A percentile compares a stretch with the other conserved stretches of the same genome.
phyloP scores from a whole-genome alignment of 1,140 invertebrate genomes.

The Trichogramma pretiosum region DNA sequence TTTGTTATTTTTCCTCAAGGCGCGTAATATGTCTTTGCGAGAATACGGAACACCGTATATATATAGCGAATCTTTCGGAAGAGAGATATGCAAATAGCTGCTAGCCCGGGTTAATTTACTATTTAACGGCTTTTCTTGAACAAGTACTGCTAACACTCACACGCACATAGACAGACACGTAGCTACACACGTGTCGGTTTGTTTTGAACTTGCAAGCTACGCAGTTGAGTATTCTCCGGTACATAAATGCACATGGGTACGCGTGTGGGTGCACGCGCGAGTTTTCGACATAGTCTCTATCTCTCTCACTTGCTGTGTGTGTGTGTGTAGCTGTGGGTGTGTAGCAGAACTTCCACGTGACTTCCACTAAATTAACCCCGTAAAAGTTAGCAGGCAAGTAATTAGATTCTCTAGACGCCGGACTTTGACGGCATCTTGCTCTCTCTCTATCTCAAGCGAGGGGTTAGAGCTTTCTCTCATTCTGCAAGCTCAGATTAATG shows the following conservation, averaged over 20 bases:
- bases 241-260: no score
- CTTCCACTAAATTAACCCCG: constrained; percentile 15
- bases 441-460: constrained; percentile 4
- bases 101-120: constrained; percentile 9
- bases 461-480: constrained; percentile 11
- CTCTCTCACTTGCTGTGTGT: no score
- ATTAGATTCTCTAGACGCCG: constrained; percentile 13
- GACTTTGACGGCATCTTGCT: constrained; percentile 5
- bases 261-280: no score
- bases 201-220: constrained; percentile 10
- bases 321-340: no score
- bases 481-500: constrained; percentile 5
- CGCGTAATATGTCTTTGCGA: no score
- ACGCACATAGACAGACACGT: no score
- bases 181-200: no score
- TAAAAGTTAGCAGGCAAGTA: constrained; percentile 17
- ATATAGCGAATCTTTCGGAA: no score
- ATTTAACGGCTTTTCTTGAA: neutral
- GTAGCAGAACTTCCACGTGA: constrained; percentile 2
- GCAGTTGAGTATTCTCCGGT: neutral
- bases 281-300: no score
- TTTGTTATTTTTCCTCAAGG: no score
- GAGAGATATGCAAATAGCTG: constrained; percentile 2
- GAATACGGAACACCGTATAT: neutral
- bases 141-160: neutral